Percentiles rank a stretch among this genome's conserved stretches.
phyloP scores from a whole-genome alignment of 2,797 vertebrate genomes.

The Brachymystax lenok region DNA sequence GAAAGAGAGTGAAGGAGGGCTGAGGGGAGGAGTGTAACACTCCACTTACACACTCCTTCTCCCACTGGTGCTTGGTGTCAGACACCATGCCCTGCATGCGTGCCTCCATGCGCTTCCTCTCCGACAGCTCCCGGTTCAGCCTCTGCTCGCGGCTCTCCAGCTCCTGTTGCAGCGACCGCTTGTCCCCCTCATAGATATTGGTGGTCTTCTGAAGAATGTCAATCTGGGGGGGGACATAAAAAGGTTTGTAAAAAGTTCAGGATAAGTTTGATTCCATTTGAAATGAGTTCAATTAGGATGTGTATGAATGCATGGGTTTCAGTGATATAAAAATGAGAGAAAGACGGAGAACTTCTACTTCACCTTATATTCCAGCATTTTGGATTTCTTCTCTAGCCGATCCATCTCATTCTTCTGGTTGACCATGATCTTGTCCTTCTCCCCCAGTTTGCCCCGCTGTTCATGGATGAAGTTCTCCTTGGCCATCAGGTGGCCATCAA shows the following conservation, averaged over 20 bases:
- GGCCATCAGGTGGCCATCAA: slow-evolving; percentile 75
- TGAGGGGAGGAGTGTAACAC: not conserved
- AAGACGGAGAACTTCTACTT: not conserved
- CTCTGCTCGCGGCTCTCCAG: slow-evolving; percentile 84
- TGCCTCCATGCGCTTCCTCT: slow-evolving; percentile 86
- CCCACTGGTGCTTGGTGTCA: slow-evolving; percentile 89
- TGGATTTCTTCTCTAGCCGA: slow-evolving; percentile 89
- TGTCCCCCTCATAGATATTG: slow-evolving; percentile 92
- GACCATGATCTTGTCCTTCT: slow-evolving; percentile 84
- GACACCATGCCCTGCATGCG: slow-evolving; percentile 88
- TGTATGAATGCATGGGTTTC: no score
- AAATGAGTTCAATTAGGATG: not conserved
- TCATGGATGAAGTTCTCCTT: slow-evolving; percentile 84
- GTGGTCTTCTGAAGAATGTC: slow-evolving; percentile 94
- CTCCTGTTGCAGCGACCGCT: slow-evolving; percentile 86
- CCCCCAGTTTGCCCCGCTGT: slow-evolving; percentile 78
- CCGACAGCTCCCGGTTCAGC: slow-evolving; percentile 85
- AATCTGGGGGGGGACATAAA: slow-evolving; percentile 69
- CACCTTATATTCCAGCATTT: slow-evolving; percentile 95
- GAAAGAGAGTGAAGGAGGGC: not conserved
- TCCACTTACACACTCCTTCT: slow-evolving; percentile 94
- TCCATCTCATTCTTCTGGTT: slow-evolving; percentile 86
- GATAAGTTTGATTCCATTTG: no score
- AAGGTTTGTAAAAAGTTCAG: not conserved
- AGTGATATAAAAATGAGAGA: not conserved